These are phyloP conservation scores for Phortica okadai DNA, from an alignment of 2,888 invertebrate genomes.

Conservation along the genomic window DNA sequence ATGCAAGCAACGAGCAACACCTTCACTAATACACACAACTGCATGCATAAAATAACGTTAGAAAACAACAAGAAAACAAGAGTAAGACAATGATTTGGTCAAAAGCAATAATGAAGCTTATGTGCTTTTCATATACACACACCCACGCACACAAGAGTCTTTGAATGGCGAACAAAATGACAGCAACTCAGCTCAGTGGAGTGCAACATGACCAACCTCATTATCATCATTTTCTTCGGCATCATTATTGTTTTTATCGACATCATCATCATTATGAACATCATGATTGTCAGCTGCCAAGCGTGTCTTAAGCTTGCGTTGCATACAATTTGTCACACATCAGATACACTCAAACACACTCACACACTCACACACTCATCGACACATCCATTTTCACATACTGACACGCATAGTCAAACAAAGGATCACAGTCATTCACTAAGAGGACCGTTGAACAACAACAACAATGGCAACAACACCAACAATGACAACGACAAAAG, in stretches of 20 bases:
- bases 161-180: not conserved
- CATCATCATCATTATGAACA: not conserved
- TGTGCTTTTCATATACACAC: not conserved
- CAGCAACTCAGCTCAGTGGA: not conserved
- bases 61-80: not conserved
- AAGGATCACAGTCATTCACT: not conserved
- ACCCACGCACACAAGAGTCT: not conserved
- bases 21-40: slow-evolving; percentile 10
- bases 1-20: not conserved
- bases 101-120: not conserved
- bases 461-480: not conserved
- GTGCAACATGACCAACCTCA: not conserved
- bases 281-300: not conserved
- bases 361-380: slow-evolving; percentile 26
- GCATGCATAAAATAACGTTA: not conserved
- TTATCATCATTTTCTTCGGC: not conserved
- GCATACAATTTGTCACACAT: slow-evolving; percentile 55
- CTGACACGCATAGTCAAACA: slow-evolving; percentile 22
- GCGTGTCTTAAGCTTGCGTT: slow-evolving; percentile 2
- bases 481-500: slow-evolving; percentile 15
- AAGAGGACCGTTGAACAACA: not conserved
- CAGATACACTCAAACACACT: slow-evolving; percentile 31
- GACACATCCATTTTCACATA: not conserved
- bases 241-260: not conserved
- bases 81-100: not conserved